Conservation (phyloP, 2,797 vertebrate genomes). For the Pteropus rufus region DNA sequence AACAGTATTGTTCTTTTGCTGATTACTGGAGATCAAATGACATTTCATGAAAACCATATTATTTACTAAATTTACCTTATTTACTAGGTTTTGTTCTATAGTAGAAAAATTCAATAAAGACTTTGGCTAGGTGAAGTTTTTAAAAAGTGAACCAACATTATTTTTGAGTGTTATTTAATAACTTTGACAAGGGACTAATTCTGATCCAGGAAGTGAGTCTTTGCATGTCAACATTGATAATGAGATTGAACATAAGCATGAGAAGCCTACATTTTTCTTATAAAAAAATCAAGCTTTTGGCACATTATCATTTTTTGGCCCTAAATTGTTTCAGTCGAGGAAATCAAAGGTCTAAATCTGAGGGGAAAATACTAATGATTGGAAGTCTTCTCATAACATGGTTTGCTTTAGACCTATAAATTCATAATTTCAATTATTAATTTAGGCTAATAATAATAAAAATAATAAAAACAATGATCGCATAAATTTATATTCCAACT, state of each 20-base stretch:
- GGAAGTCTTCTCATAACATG: not conserved
- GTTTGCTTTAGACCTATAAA: not conserved
- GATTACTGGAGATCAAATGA: not conserved
- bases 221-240: not conserved
- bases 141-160: not conserved
- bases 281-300: not conserved
- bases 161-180: not conserved
- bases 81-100: not conserved
- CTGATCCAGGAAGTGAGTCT: not conserved
- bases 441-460: not conserved
- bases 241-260: not conserved
- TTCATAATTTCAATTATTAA: not conserved
- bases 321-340: slow-evolving; percentile 30
- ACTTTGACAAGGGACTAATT: not conserved
- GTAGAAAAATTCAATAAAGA: not conserved
- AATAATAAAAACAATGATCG: not conserved
- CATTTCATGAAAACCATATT: not conserved
- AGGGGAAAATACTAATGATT: not conserved
- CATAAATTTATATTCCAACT: not conserved
- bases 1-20: not conserved
- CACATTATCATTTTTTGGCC: not conserved
- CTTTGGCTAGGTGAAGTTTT: not conserved
- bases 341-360: not conserved
- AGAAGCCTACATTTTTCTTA: not conserved
- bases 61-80: not conserved